phyloP scores from a whole-genome alignment of 2,113 vertebrate genomes.

The Zootoca vivipara region DNA sequence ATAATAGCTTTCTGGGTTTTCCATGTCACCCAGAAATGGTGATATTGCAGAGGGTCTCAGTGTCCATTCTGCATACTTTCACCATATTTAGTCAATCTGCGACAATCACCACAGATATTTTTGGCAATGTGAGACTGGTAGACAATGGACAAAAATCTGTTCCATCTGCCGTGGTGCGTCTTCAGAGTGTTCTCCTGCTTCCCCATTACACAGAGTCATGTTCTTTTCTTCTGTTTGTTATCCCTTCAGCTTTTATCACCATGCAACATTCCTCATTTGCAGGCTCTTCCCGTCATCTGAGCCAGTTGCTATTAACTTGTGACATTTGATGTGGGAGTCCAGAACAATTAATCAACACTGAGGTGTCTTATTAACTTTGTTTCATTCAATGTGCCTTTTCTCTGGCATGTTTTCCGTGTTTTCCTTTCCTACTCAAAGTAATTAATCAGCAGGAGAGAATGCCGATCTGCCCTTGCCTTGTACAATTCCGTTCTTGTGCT shows the following conservation, averaged over 20 bases:
- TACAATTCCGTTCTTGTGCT: slow-evolving; percentile 17
- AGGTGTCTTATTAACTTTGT: not conserved
- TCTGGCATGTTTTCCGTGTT: not conserved
- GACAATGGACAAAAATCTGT: not conserved
- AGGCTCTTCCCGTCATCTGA: not conserved
- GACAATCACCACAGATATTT: not conserved
- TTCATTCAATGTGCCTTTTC: not conserved
- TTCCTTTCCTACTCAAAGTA: slow-evolving; percentile 24
- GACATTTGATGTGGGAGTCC: not conserved
- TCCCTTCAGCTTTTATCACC: not conserved
- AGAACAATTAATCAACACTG: not conserved
- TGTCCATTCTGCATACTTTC: slow-evolving; percentile 43
- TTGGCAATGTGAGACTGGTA: not conserved
- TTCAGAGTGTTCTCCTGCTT: not conserved
- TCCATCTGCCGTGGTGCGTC: accelerated
- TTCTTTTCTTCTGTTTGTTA: not conserved
- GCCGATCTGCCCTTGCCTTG: not conserved
- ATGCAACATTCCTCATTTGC: accelerated
- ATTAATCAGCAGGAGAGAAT: not conserved
- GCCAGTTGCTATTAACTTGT: not conserved
- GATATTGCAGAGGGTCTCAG: slow-evolving; percentile 20
- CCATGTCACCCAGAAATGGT: slow-evolving; percentile 29
- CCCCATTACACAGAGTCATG: not conserved
- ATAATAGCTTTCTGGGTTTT: not conserved
- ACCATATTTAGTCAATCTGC: slow-evolving; percentile 56